Percentiles rank a stretch among this genome's conserved stretches.
Conservation (phyloP, 2,797 vertebrate genomes). For the Mycteria americana region DNA sequence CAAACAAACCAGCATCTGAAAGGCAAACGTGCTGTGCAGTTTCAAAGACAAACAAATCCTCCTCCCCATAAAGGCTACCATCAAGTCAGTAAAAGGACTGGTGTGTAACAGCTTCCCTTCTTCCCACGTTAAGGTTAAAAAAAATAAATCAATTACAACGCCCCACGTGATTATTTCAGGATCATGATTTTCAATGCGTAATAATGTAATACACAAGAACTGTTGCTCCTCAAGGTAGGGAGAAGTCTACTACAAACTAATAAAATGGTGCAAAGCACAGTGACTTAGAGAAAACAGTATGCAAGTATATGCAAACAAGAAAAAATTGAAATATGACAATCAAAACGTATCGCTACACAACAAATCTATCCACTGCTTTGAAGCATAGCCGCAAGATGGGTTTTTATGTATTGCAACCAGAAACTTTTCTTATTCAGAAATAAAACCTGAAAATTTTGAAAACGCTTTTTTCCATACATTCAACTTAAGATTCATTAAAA, state of each 20-base stretch:
- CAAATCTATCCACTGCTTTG: neutral
- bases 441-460: neutral
- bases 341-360: neutral
- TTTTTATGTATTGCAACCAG: neutral
- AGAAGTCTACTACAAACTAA: neutral
- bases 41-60: neutral
- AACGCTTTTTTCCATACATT: neutral
- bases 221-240: neutral
- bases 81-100: neutral
- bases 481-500: neutral
- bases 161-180: neutral
- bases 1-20: neutral
- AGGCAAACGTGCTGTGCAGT: neutral
- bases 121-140: neutral
- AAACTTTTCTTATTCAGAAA: neutral
- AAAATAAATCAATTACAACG: rapidly evolving
- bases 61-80: neutral
- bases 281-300: neutral
- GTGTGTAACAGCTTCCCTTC: neutral
- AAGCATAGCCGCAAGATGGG: neutral
- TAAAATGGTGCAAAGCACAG: neutral
- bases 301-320: neutral
- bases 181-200: neutral
- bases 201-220: neutral
- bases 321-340: neutral